Conservation (phyloP, 2,797 vertebrate genomes). For the Helicolenus hilgendorfi region DNA sequence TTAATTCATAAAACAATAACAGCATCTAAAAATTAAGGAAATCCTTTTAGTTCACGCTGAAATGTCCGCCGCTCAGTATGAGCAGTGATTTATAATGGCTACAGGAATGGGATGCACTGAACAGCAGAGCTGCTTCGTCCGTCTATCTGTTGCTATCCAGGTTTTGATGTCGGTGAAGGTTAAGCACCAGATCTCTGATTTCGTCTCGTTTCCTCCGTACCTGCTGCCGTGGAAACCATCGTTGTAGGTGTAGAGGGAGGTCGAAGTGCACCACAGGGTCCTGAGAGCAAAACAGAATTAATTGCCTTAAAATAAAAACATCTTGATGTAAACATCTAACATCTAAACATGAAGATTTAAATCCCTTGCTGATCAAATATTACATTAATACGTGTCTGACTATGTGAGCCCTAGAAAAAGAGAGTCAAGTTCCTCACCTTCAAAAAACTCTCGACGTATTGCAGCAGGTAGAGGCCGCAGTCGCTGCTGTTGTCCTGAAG, state of each 20-base stretch:
- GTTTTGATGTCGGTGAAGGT: slow-evolving; percentile 93
- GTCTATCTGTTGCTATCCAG: slow-evolving; percentile 73
- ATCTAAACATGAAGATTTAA: neutral
- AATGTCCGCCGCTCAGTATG: slow-evolving; percentile 78
- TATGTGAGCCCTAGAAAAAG: neutral
- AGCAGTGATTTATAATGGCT: slow-evolving; percentile 63
- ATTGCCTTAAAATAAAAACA: neutral
- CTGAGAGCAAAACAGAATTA: slow-evolving; percentile 78
- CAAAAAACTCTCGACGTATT: slow-evolving; percentile 97
- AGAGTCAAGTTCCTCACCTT: slow-evolving; percentile 87
- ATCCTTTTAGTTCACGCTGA: slow-evolving; percentile 52
- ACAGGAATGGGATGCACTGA: slow-evolving; percentile 40
- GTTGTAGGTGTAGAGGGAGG: slow-evolving; percentile 92
- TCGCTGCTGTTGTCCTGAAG: slow-evolving; percentile 98
- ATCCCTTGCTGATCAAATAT: neutral
- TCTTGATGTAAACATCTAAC: neutral
- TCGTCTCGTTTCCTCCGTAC: slow-evolving; percentile 96
- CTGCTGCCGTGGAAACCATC: slow-evolving; percentile 95
- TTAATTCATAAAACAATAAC: slow-evolving; percentile 15
- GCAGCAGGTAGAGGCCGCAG: slow-evolving; percentile 96
- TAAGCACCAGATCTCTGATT: slow-evolving; percentile 95
- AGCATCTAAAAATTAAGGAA: slow-evolving; percentile 21
- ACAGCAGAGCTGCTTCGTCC: neutral
- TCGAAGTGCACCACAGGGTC: slow-evolving; percentile 97
- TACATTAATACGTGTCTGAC: neutral